phyloP scores from a whole-genome alignment of 2,888 invertebrate genomes.

The Punctoribates punctum region DNA sequence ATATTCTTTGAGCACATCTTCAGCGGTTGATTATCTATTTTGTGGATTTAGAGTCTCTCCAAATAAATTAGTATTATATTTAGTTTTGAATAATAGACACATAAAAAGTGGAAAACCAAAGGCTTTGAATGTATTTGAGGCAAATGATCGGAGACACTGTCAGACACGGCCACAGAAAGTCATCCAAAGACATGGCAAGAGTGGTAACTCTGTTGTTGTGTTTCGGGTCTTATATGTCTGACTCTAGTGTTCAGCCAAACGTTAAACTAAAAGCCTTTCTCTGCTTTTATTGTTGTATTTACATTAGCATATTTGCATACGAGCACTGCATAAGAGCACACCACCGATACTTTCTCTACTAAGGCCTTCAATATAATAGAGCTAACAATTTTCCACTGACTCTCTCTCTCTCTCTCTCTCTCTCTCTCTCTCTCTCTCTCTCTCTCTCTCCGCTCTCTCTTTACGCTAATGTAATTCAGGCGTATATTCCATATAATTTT shows the following conservation, averaged over 20 bases:
- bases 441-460: neutral
- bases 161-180: constrained; percentile 28
- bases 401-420: constrained; percentile 13
- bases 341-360: neutral
- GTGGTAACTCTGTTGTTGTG: neutral
- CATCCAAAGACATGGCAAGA: constrained; percentile 4
- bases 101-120: neutral
- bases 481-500: constrained; percentile 11
- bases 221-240: neutral
- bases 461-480: constrained; percentile 36
- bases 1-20: no score
- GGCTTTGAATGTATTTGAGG: neutral
- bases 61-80: neutral
- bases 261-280: constrained; percentile 37
- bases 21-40: no score
- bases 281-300: neutral
- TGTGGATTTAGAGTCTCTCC: no score
- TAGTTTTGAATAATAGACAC: neutral
- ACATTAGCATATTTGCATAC: constrained; percentile 28
- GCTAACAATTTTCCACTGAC: neutral
- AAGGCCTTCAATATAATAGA: no score
- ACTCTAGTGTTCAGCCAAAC: constrained; percentile 16
- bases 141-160: constrained; percentile 20
- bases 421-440: neutral
- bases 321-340: neutral